phyloP scores from a whole-genome alignment of 2,888 invertebrate species.

The Catocala nupta region DNA sequence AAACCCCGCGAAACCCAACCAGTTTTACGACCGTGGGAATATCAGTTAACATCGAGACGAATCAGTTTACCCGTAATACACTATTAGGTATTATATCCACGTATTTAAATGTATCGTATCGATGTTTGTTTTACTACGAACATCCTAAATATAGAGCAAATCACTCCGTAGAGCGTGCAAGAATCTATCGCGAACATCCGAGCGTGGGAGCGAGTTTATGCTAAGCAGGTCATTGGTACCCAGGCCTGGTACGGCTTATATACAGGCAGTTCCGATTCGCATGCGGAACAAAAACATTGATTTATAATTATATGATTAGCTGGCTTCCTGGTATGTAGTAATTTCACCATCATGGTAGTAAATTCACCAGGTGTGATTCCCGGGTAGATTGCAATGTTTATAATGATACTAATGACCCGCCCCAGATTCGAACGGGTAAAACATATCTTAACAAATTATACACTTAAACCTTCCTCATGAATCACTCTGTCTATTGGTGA shows the following conservation, averaged over 20 bases:
- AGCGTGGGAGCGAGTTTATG: constrained; percentile 84
- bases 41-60: constrained; percentile 56
- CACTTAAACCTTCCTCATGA: too few relatives aligned
- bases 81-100: constrained; percentile 65
- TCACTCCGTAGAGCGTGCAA: constrained; percentile 84
- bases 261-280: constrained; percentile 65
- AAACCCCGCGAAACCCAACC: constrained; percentile 50
- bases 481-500: too few relatives aligned
- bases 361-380: too few relatives aligned
- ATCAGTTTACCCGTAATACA: constrained; percentile 52
- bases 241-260: constrained; percentile 74
- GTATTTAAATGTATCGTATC: constrained; percentile 74
- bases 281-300: constrained; percentile 46
- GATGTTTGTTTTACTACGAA: constrained; percentile 81
- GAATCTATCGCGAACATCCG: constrained; percentile 82
- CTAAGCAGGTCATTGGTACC: constrained; percentile 86
- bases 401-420: too few relatives aligned
- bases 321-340: too few relatives aligned
- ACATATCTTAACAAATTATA: too few relatives aligned
- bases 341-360: too few relatives aligned
- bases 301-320: not conserved
- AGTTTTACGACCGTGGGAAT: constrained; percentile 71
- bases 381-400: too few relatives aligned
- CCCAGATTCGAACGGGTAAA: too few relatives aligned
- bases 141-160: constrained; percentile 87